phyloP scores from a whole-genome alignment of 2,797 vertebrate genomes.

The Eulemur rubriventer region DNA sequence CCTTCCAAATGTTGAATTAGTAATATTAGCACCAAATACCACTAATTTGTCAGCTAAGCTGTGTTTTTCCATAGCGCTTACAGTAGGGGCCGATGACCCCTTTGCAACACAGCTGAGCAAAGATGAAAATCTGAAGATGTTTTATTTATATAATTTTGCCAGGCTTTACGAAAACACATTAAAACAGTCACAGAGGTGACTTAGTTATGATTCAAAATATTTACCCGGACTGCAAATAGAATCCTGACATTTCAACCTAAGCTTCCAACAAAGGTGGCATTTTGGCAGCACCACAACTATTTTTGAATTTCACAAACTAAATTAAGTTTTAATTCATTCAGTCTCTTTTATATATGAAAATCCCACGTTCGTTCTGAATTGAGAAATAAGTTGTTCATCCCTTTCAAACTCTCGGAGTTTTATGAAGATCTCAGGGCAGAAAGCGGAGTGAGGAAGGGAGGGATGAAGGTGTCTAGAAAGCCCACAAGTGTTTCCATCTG shows the following conservation, averaged over 20 bases:
- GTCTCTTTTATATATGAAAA: background rate
- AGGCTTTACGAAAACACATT: conserved; percentile 54
- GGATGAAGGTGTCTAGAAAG: background rate
- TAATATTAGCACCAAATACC: conserved; percentile 86
- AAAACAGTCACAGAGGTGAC: conserved; percentile 57
- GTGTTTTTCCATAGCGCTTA: conserved; percentile 80
- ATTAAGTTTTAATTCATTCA: conserved; percentile 48
- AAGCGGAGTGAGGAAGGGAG: background rate
- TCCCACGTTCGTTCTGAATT: background rate
- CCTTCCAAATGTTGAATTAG: conserved; percentile 86
- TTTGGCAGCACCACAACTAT: background rate
- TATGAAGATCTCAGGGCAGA: background rate
- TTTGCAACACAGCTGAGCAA: conserved; percentile 73
- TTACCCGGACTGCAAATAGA: conserved; percentile 35
- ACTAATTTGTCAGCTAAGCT: conserved; percentile 84
- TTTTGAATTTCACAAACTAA: conserved; percentile 39
- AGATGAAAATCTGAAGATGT: conserved; percentile 78
- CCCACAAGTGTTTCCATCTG: conserved; percentile 47
- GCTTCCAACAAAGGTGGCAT: conserved; percentile 28
- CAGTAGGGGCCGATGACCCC: conserved; percentile 81
- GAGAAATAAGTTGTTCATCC: background rate
- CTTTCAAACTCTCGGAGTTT: background rate
- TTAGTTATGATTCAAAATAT: conserved; percentile 35
- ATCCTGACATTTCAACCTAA: conserved; percentile 55
- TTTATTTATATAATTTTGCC: conserved; percentile 77